Conservation (phyloP, 2,888 invertebrate species). For the Abscondita cerata region DNA sequence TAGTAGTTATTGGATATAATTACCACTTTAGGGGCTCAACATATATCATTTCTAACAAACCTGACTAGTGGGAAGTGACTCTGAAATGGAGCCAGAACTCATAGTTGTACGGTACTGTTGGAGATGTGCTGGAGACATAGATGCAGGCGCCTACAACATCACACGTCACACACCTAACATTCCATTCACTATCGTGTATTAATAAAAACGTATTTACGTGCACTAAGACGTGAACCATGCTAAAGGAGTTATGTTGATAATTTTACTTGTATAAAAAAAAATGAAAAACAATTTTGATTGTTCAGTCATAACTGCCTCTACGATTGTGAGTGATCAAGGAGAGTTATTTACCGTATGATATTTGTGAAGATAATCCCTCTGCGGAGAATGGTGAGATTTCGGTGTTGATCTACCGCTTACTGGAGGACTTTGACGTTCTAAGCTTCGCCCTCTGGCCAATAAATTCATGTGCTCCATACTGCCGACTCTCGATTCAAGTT, state of each 20-base stretch:
- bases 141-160: conserved; percentile 83
- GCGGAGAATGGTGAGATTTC: conserved; percentile 78
- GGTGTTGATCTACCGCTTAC: conserved; percentile 91
- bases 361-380: conserved; percentile 87
- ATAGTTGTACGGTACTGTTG: conserved; percentile 74
- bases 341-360: conserved; percentile 90
- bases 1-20: neutral
- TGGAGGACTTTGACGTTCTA: conserved; percentile 79
- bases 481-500: conserved; percentile 94
- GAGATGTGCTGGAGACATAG: conserved; percentile 88
- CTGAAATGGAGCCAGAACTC: conserved; percentile 70
- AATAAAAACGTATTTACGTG: conserved; percentile 23
- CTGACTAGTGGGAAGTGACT: conserved; percentile 84
- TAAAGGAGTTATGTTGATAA: conserved; percentile 6
- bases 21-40: conserved; percentile 20
- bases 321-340: neutral
- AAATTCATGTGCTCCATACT: conserved; percentile 95
- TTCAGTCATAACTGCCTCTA: neutral
- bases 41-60: conserved; percentile 59
- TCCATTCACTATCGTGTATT: conserved; percentile 33
- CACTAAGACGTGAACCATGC: conserved; percentile 22
- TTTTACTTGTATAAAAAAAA: neutral
- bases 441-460: conserved; percentile 74
- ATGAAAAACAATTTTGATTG: neutral
- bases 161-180: conserved; percentile 47